These are phyloP conservation scores for Callipepla californica DNA, from an alignment of 2,113 vertebrate genomes.

Conservation along the genomic window DNA sequence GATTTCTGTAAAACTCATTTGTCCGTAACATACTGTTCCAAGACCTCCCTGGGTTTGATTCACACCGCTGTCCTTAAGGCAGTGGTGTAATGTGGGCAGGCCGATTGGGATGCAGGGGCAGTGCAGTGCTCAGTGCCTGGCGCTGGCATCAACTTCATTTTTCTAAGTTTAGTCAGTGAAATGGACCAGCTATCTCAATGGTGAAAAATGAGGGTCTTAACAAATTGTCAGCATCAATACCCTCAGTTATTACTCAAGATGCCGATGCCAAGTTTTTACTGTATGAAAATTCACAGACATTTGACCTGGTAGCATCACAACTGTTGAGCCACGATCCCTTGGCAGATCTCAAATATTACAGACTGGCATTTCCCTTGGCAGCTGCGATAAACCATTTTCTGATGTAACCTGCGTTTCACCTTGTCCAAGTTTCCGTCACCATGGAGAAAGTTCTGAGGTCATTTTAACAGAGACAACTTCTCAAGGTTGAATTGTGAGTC, in stretches of 20 bases:
- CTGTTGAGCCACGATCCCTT: not conserved
- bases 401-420: not conserved
- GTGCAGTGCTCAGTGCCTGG: not conserved
- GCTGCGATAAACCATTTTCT: not conserved
- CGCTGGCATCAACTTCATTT: not conserved
- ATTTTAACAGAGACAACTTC: not conserved
- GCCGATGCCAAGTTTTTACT: slow-evolving; percentile 32
- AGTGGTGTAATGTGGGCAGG: not conserved
- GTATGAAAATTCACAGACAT: slow-evolving; percentile 28
- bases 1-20: not conserved
- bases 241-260: slow-evolving; percentile 61
- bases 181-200: slow-evolving; percentile 30
- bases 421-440: not conserved
- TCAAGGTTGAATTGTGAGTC: not conserved
- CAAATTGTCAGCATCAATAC: slow-evolving; percentile 64
- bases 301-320: slow-evolving; percentile 14
- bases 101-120: not conserved
- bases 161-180: slow-evolving; percentile 6
- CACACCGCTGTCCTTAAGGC: not conserved
- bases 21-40: not conserved
- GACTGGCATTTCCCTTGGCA: not conserved
- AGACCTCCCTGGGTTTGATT: not conserved
- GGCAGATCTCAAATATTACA: not conserved
- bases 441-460: not conserved
- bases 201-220: slow-evolving; percentile 66